phyloP scores from a whole-genome alignment of 2,113 vertebrate species.

The Saccopteryx leptura region DNA sequence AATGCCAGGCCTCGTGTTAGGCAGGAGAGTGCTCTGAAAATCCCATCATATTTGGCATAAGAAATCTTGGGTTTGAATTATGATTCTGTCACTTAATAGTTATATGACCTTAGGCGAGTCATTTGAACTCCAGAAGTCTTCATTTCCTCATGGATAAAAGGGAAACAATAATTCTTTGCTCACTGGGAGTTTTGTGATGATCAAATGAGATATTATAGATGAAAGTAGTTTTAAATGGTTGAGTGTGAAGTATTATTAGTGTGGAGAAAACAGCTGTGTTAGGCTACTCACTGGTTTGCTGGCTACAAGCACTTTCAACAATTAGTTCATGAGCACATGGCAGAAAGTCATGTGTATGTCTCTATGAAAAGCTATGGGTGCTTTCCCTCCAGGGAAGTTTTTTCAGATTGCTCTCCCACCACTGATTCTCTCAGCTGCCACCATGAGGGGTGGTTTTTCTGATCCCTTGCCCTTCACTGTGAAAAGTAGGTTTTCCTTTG shows the following conservation, averaged over 20 bases:
- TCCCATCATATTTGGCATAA: neutral
- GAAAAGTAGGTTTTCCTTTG: no score
- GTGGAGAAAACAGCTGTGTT: no score
- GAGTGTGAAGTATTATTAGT: neutral
- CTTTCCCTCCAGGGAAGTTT: no score
- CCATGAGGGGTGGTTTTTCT: no score
- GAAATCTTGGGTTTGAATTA: neutral
- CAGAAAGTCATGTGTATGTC: no score
- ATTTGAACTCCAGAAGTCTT: neutral
- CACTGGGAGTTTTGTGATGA: neutral
- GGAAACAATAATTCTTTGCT: neutral
- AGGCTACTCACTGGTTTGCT: no score
- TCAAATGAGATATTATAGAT: neutral
- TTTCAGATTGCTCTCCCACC: no score
- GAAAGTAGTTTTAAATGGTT: conserved; percentile 25
- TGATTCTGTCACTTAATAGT: neutral
- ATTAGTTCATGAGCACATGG: no score
- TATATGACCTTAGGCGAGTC: neutral
- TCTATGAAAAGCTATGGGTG: no score
- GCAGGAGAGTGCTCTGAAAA: neutral
- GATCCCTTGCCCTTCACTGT: no score
- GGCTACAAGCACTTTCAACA: no score
- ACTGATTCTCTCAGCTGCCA: no score
- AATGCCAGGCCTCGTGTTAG: neutral
- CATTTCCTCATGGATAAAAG: conserved; percentile 13